A percentile compares a stretch with the other conserved stretches of the same genome.
Conservation (phyloP, 1,140 invertebrate species). For the Varroa destructor region DNA sequence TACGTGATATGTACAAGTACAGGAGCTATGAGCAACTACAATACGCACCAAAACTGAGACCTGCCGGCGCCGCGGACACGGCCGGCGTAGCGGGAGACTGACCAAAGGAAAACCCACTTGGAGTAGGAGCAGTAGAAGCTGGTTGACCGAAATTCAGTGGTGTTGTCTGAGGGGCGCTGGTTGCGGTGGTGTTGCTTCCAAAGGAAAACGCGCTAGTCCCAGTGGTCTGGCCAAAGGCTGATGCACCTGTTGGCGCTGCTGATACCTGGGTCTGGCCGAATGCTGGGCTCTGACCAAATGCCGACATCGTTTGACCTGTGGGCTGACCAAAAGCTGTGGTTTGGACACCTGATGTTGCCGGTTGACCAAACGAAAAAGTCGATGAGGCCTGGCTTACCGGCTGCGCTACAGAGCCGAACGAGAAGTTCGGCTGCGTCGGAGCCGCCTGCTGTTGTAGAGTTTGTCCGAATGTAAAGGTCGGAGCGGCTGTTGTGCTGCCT, state of each 20-base stretch:
- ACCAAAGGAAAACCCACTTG: background rate
- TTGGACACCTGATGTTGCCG: background rate
- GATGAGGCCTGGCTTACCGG: too few species aligned
- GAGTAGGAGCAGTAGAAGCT: background rate
- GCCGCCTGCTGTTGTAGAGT: too few species aligned
- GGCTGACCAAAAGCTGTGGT: conserved; percentile 19
- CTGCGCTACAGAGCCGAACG: too few species aligned
- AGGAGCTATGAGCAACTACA: too few species aligned
- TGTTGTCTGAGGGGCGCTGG: background rate
- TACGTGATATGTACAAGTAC: too few species aligned
- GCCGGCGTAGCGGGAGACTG: background rate
- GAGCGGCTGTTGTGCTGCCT: too few species aligned
- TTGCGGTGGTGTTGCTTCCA: background rate
- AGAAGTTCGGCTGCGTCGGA: too few species aligned
- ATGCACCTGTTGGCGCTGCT: background rate
- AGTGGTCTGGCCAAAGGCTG: conserved; percentile 1
- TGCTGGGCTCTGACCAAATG: background rate
- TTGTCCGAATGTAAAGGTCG: too few species aligned
- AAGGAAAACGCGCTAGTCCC: conserved; percentile 7
- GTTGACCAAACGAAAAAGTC: too few species aligned
- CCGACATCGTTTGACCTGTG: background rate
- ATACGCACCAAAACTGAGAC: background rate
- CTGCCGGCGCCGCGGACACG: background rate
- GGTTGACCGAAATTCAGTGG: background rate
- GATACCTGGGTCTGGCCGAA: too few species aligned